These are phyloP conservation scores for Drosophila azteca DNA, from an alignment of 1,140 invertebrate species.

Conservation along the genomic window DNA sequence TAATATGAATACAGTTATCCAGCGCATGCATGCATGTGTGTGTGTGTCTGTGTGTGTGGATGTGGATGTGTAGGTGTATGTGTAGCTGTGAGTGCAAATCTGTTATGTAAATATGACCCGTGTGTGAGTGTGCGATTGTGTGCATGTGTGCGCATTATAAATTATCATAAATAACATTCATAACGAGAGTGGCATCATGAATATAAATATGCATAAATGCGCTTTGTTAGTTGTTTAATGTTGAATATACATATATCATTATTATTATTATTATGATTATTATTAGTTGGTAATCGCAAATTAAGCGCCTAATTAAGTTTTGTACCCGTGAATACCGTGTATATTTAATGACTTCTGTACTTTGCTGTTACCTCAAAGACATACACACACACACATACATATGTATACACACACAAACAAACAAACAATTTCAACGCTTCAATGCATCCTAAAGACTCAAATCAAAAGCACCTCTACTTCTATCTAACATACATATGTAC, in stretches of 20 bases:
- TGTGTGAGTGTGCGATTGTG: conserved; percentile 19
- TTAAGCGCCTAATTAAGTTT: conserved; percentile 43
- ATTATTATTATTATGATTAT: too few species aligned
- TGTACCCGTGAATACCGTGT: too few species aligned
- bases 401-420: not conserved
- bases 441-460: conserved; percentile 19
- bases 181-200: conserved; percentile 43
- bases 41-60: too few species aligned
- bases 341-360: conserved; percentile 3
- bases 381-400: not conserved
- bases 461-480: conserved; percentile 15
- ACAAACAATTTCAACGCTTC: conserved; percentile 3
- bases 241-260: conserved; percentile 8
- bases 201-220: conserved; percentile 64
- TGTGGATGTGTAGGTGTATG: conserved; percentile 18
- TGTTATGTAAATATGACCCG: conserved; percentile 39
- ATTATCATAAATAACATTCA: conserved; percentile 56
- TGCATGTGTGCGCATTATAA: conserved; percentile 45
- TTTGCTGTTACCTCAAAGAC: conserved; percentile 47
- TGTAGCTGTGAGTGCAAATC: conserved; percentile 2
- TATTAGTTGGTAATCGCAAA: conserved; percentile 42
- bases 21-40: conserved; percentile 23
- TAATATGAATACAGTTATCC: conserved; percentile 31
- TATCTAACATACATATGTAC: too few species aligned
- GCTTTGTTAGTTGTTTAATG: conserved; percentile 78